Base-by-base conservation (phyloP, 2,797 vertebrate genomes). In the Cercopithecus neglectus region DNA sequence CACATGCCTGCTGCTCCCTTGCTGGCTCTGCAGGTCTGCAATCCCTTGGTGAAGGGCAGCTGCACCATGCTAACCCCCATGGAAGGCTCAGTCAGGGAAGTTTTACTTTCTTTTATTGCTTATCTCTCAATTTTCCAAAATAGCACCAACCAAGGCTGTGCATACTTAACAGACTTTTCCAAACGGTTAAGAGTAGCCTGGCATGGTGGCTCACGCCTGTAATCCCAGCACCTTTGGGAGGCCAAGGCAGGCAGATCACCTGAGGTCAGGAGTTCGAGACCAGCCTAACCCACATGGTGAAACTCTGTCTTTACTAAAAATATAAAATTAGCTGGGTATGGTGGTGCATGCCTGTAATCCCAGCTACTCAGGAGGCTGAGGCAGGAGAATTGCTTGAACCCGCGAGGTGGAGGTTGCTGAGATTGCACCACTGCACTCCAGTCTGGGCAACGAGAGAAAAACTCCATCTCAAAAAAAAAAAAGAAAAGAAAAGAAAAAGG, bases 31-130 rank as follows among this genome's bases (percentile, higher is more conserved):
- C 39, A 12, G 39, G 12, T 39, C 22, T 8, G 5, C 8, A 8
- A 10, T 16, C 39, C 2, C 36, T 2, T 16, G 0, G 3, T 7
- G 33, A 3, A 1, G 12, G 19, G 28, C 50, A 9, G 39, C 46
- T 44, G 16, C 9, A 41, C 4, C 5, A 14, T 53, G 55, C 33
- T 88, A 50, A 22, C 24, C 50, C 55, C 19, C 17, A 41, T 50
- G 39, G 48, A 55, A n/a, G 61, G 22, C 39, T 81, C 22, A 3
- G 0, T 2, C 59, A 11, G 36, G n/a, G 26, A 76, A 86, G 28
- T 2, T 44, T 44, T 4, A 48, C 33, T 78, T 46, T 53, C 41
- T 70, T 75, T 81, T 6, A 67, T 44, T 78, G 26, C 36, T 61
- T 41, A 8, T 64, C 28, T 87, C 85, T 84, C 55, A 16, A 2